Conservation (phyloP, 2,888 invertebrate species). For the Dendrolimus pini region DNA sequence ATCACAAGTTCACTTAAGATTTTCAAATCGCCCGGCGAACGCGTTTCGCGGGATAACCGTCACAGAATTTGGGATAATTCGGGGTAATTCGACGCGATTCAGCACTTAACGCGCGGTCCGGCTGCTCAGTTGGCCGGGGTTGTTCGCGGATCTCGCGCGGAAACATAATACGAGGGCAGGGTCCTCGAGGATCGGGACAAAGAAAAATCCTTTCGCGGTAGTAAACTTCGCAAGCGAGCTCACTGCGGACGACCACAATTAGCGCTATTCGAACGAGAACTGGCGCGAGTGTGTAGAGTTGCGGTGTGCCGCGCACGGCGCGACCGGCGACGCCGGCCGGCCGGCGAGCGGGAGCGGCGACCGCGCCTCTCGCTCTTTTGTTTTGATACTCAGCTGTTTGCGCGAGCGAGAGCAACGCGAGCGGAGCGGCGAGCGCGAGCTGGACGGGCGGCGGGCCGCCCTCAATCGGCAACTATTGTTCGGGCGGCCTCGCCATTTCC, state of each 20-base stretch:
- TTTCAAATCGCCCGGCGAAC: constrained; percentile 70
- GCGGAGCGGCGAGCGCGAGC: constrained; percentile 38
- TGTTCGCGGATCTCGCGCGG: constrained; percentile 62
- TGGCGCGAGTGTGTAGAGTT: constrained; percentile 47
- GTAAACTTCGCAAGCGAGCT: constrained; percentile 63
- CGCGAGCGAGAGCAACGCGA: constrained; percentile 37
- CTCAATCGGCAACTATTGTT: constrained; percentile 31
- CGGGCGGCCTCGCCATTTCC: constrained; percentile 52
- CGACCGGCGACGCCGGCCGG: constrained; percentile 67
- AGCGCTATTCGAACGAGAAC: constrained; percentile 68
- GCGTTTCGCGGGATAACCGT: constrained; percentile 70
- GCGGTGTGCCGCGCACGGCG: constrained; percentile 30
- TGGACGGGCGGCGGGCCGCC: constrained; percentile 33
- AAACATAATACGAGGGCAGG: constrained; percentile 73
- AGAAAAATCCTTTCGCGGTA: constrained; percentile 71
- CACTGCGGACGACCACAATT: constrained; percentile 61
- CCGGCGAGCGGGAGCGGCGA: constrained; percentile 72
- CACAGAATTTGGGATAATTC: constrained; percentile 64
- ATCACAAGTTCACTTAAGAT: constrained; percentile 53
- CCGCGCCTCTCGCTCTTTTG: constrained; percentile 73
- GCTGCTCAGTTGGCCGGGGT: constrained; percentile 67
- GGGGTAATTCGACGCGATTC: constrained; percentile 55
- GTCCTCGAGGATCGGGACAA: constrained; percentile 71
- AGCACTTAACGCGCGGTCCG: constrained; percentile 57
- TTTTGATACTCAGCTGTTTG: constrained; percentile 77